Evolutionary conservation across 2,888 invertebrate species (phyloP), one percentile per base, ranked within the genome.

Genomic region (Leptarthrus brevirostris): DNA sequence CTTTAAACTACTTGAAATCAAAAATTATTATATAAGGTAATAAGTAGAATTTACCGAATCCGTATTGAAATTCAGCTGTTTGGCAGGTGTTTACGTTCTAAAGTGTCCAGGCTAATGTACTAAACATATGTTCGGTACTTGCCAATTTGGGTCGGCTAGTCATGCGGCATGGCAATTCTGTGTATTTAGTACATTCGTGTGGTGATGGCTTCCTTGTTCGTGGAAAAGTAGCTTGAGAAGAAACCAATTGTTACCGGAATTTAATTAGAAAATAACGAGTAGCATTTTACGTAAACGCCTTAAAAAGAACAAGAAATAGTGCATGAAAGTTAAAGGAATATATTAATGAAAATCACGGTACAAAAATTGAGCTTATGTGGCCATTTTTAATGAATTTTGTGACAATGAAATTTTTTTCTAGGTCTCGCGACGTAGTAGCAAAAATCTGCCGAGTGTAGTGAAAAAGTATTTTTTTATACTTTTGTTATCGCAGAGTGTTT

Each of bases 181-280:
- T 58, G 24, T 22, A 22, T 34, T 58, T 34, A 58, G 58, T 36
- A 58, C 58, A 34, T 4, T 6, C 4, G 30, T 12, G 20, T 22
- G 30, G 18, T 30, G 58, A 58, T 58, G 58, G 58, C 58, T 58
- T 58, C 18, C 58, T 34, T 58, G 20, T 36, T 30, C 20, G 16
- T 20, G 30, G 14, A 58, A 58, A 36, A 34, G 18, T 34, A 2
- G 16, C 34, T 58, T 20, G n/a, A n/a, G n/a, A n/a, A n/a, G n/a
- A n/a, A n/a, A n/a, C n/a, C n/a, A n/a, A n/a, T n/a, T n/a, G n/a
- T n/a, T n/a, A n/a, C n/a, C n/a, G n/a, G n/a, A 24, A 16, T 47
- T 30, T 30, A 4, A 1, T 30, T 0, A 3, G 30, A 6, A 30
- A 30, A 30, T 6, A 30, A 6, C 30, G 30, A 8, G 30, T 6